These are phyloP conservation scores for Aphodius granarius DNA, from an alignment of 2,888 invertebrate genomes.

Conservation along the genomic window DNA sequence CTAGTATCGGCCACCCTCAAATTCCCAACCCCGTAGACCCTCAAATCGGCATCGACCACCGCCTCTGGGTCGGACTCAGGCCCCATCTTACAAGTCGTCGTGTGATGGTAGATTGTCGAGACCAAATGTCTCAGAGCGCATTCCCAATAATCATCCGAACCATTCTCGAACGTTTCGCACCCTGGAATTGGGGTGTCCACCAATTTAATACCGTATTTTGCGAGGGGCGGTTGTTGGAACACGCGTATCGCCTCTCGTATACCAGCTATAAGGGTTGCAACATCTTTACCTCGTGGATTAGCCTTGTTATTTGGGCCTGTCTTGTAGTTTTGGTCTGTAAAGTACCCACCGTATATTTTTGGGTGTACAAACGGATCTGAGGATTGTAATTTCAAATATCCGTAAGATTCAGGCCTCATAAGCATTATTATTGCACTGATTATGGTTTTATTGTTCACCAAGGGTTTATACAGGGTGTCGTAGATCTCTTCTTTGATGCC, in stretches of 20 bases:
- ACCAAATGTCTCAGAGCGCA: conserved; percentile 56
- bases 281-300: conserved; percentile 56
- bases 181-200: conserved; percentile 57
- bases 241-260: conserved; percentile 63
- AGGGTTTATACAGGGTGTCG: conserved; percentile 58
- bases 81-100: conserved; percentile 62
- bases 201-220: conserved; percentile 58
- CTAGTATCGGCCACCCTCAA: conserved; percentile 61
- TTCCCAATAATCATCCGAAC: conserved; percentile 57
- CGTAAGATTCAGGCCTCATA: conserved; percentile 69
- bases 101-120: conserved; percentile 57
- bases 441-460: conserved; percentile 50
- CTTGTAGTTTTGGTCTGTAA: too few relatives aligned
- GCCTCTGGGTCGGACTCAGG: conserved; percentile 56
- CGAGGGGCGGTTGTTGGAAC: conserved; percentile 60
- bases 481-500: conserved; percentile 61
- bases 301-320: too few relatives aligned
- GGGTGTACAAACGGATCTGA: conserved; percentile 72
- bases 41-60: conserved; percentile 59
- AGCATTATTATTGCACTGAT: conserved; percentile 68
- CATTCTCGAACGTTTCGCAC: conserved; percentile 49
- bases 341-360: conserved; percentile 75
- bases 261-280: conserved; percentile 60
- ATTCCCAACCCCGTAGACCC: conserved; percentile 36
- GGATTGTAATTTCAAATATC: conserved; percentile 66